These are phyloP conservation scores for Phyllostomus discolor DNA, from an alignment of 2,113 vertebrate species.

Conservation along the genomic window DNA sequence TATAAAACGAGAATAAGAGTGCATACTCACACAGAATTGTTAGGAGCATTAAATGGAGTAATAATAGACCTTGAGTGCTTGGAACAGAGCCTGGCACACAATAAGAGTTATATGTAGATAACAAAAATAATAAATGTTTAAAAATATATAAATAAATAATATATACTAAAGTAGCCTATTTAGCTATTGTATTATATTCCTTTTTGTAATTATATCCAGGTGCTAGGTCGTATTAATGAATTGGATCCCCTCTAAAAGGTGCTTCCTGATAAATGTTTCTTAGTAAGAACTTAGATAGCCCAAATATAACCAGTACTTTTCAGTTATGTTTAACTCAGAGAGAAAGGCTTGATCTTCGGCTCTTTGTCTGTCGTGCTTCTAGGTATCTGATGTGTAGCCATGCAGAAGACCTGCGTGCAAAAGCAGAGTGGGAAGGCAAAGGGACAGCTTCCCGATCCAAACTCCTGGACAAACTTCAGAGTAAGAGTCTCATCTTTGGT, in stretches of 20 bases:
- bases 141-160: neutral
- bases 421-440: conserved; percentile 98
- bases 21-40: neutral
- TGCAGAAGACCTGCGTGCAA: conserved; percentile 93
- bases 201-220: neutral
- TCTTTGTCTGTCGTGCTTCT: conserved; percentile 18
- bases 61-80: neutral
- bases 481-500: conserved; percentile 83
- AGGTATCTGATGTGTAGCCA: conserved; percentile 99
- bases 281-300: conserved; percentile 1
- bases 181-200: neutral
- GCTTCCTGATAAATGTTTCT: neutral
- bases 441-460: conserved; percentile 92
- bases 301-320: neutral
- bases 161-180: neutral
- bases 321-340: neutral
- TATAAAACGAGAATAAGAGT: neutral
- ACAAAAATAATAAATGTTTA: neutral
- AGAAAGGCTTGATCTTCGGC: neutral
- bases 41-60: neutral
- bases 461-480: conserved; percentile 96
- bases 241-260: neutral
- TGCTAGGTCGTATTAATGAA: neutral
- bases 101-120: neutral
- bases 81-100: neutral